phyloP scores from a whole-genome alignment of 2,888 invertebrate species.

The Philonicus albiceps region DNA sequence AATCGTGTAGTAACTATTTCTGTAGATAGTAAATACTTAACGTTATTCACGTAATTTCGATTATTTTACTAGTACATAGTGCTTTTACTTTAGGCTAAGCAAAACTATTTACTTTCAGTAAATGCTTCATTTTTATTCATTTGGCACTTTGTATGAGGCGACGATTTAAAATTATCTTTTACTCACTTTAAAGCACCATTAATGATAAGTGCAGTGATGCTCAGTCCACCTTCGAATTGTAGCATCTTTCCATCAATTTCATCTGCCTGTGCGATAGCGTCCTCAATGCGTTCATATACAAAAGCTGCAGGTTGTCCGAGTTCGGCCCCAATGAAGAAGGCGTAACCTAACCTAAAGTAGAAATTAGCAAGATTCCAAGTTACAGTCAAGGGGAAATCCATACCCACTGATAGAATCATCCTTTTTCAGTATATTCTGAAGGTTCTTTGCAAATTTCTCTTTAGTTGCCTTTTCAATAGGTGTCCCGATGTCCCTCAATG shows the following conservation, averaged over 20 bases:
- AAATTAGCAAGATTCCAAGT: neutral
- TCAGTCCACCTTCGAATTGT: slow-evolving; percentile 92
- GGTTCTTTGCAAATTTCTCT: slow-evolving; percentile 74
- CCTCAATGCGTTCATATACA: slow-evolving; percentile 81
- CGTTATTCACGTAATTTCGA: no score
- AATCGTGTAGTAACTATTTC: no score
- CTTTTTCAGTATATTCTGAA: slow-evolving; percentile 81
- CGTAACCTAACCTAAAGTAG: slow-evolving; percentile 76
- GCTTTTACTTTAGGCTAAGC: no score
- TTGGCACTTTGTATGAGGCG: no score
- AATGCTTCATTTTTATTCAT: no score
- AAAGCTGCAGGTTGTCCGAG: slow-evolving; percentile 71
- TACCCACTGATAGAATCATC: slow-evolving; percentile 81
- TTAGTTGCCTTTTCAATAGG: slow-evolving; percentile 72
- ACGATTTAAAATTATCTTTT: neutral
- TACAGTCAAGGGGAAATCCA: slow-evolving; percentile 51
- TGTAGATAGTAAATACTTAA: no score
- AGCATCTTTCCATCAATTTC: slow-evolving; percentile 88
- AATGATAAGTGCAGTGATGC: slow-evolving; percentile 74
- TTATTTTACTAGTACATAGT: no score
- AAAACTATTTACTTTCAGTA: no score
- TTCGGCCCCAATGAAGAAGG: slow-evolving; percentile 82
- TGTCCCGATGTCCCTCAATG: slow-evolving; percentile 74
- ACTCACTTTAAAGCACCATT: slow-evolving; percentile 66
- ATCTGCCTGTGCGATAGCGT: slow-evolving; percentile 93